phyloP scores from a whole-genome alignment of 2,113 vertebrate genomes.

The Cololabis saira region DNA sequence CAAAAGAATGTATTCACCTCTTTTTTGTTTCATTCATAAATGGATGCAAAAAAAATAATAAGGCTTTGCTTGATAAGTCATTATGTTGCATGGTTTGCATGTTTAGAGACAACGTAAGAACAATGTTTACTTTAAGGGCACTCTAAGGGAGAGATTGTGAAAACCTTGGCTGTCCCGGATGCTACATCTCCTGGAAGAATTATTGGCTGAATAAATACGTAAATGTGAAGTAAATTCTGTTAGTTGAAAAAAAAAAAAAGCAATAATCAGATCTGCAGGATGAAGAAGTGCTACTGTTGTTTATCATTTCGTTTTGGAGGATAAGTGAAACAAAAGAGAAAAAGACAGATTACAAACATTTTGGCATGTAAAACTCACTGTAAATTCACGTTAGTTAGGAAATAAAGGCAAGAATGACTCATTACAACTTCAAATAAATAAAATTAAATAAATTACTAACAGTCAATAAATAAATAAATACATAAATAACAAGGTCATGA shows the following conservation, averaged over 20 bases:
- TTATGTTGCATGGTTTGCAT: constrained; percentile 28
- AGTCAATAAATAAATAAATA: constrained; percentile 89
- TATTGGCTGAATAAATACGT: constrained; percentile 29
- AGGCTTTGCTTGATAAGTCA: constrained; percentile 28
- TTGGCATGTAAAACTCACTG: constrained; percentile 34
- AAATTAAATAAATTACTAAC: constrained; percentile 84
- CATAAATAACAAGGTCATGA: constrained; percentile 82
- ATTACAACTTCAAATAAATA: constrained; percentile 76
- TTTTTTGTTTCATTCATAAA: constrained; percentile 31
- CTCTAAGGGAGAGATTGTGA: constrained; percentile 28
- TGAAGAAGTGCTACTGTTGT: constrained; percentile 70
- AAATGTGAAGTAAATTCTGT: constrained; percentile 37
- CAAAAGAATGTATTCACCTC: constrained; percentile 40
- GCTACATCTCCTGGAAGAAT: constrained; percentile 79
- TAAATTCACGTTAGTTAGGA: constrained; percentile 70
- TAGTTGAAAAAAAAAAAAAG: constrained; percentile 50
- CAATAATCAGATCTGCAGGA: constrained; percentile 50
- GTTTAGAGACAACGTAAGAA: constrained; percentile 9
- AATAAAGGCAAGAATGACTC: constrained; percentile 58
- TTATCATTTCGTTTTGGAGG: constrained; percentile 34
- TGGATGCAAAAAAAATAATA: constrained; percentile 33
- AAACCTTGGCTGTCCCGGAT: constrained; percentile 40
- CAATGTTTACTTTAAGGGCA: constrained; percentile 45
- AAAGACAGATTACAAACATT: constrained; percentile 50
- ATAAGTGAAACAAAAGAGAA: constrained; percentile 57